Conservation (phyloP, 2,797 vertebrate genomes). For the Lacerta bilineata region DNA sequence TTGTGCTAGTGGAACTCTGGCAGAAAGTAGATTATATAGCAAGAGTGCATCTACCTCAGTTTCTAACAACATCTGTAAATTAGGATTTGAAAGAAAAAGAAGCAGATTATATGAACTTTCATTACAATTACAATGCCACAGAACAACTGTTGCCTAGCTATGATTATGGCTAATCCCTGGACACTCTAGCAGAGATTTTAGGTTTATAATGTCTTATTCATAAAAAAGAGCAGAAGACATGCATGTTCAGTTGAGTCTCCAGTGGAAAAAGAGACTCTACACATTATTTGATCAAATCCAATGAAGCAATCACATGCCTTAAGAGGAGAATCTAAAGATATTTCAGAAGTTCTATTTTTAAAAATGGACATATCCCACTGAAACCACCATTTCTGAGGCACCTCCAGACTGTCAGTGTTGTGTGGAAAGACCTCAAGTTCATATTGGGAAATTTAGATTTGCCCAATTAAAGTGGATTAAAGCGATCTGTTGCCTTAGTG, state of each 20-base stretch:
- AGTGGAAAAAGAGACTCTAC: not conserved
- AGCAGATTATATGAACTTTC: slow-evolving; percentile 69
- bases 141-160: slow-evolving; percentile 63
- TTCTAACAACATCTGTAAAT: slow-evolving; percentile 72
- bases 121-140: slow-evolving; percentile 67
- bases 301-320: slow-evolving; percentile 12
- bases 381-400: too few species aligned
- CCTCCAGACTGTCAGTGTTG: too few species aligned
- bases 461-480: too few species aligned
- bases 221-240: slow-evolving; percentile 30
- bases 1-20: slow-evolving; percentile 55
- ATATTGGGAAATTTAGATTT: too few species aligned
- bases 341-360: not conserved
- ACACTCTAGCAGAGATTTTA: slow-evolving; percentile 48
- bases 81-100: slow-evolving; percentile 69
- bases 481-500: too few species aligned
- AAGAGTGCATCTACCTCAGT: slow-evolving; percentile 56
- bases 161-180: slow-evolving; percentile 68
- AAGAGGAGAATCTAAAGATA: not conserved
- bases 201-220: slow-evolving; percentile 36
- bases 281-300: slow-evolving; percentile 21
- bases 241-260: slow-evolving; percentile 39
- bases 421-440: too few species aligned
- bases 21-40: slow-evolving; percentile 69
- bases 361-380: too few species aligned